A percentile compares a stretch with the other conserved stretches of the same genome.
These are phyloP conservation scores for Eupithecia pulchellata DNA, from an alignment of 2,888 invertebrate genomes.

Conservation along the genomic window DNA sequence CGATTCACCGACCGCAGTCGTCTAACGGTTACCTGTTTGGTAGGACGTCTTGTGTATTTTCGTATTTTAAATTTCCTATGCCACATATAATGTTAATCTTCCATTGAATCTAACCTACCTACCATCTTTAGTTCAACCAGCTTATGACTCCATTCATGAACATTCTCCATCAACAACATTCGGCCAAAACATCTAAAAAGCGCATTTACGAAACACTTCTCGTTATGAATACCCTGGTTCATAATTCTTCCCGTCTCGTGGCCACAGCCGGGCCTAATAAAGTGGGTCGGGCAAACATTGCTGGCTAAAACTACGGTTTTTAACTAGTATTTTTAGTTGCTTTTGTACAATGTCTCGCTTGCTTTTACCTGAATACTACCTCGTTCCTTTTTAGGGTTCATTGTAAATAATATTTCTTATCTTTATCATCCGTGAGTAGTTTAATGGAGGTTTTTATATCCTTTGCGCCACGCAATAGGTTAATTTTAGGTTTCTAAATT, in stretches of 20 bases:
- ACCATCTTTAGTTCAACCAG: not conserved
- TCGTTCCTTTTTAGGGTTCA: constrained; percentile 35
- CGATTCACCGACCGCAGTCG: too few species aligned
- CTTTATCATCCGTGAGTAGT: too few species aligned
- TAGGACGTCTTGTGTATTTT: too few species aligned
- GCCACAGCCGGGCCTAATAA: constrained; percentile 72
- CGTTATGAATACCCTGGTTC: not conserved
- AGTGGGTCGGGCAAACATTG: constrained; percentile 80
- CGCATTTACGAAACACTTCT: not conserved
- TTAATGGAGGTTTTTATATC: too few species aligned
- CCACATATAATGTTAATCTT: too few species aligned
- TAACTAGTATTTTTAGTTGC: constrained; percentile 77
- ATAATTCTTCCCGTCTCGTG: constrained; percentile 45
- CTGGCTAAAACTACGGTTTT: constrained; percentile 76
- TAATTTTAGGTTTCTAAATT: too few species aligned
- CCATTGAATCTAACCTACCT: too few species aligned
- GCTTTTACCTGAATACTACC: constrained; percentile 52
- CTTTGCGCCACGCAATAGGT: too few species aligned
- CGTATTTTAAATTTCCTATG: too few species aligned
- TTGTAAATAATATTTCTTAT: too few species aligned
- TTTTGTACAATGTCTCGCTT: constrained; percentile 66
- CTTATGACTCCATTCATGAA: not conserved
- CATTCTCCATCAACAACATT: not conserved
- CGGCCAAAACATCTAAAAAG: not conserved
- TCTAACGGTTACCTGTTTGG: too few species aligned